Evolutionary conservation across 2,888 invertebrate genomes (phyloP).

Genomic region (Xylota segnis): DNA sequence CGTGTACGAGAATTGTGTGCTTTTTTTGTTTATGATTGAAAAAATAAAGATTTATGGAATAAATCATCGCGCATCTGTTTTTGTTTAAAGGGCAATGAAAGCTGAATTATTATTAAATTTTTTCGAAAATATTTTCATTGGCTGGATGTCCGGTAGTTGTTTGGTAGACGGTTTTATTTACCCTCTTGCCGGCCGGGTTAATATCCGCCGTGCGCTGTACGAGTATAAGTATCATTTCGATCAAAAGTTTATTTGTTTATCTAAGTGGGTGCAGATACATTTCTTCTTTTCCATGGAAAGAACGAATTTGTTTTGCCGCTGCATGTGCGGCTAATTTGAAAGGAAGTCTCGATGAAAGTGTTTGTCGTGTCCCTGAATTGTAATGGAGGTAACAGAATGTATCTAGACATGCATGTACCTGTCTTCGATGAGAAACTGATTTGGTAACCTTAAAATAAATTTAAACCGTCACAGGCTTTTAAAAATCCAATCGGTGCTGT

Average conservation of each 20-base stretch:
- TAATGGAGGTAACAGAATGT: neutral
- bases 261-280: neutral
- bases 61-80: constrained; percentile 27
- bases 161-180: constrained; percentile 41
- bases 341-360: neutral
- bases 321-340: neutral
- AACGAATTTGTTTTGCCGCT: neutral
- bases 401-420: too few species aligned
- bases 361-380: neutral
- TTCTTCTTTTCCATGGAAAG: neutral
- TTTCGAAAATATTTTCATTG: constrained; percentile 31
- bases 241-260: neutral
- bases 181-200: constrained; percentile 13
- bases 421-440: too few species aligned
- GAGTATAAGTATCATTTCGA: neutral
- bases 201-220: constrained; percentile 16
- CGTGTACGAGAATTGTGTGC: neutral
- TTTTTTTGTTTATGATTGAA: neutral
- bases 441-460: too few species aligned
- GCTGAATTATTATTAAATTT: constrained; percentile 19
- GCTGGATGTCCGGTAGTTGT: constrained; percentile 11
- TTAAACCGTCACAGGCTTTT: too few species aligned
- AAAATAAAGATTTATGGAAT: neutral
- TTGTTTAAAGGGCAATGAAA: constrained; percentile 5
- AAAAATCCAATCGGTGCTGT: too few species aligned